phyloP scores from a whole-genome alignment of 2,797 vertebrate genomes.

The Falco novaeseelandiae region DNA sequence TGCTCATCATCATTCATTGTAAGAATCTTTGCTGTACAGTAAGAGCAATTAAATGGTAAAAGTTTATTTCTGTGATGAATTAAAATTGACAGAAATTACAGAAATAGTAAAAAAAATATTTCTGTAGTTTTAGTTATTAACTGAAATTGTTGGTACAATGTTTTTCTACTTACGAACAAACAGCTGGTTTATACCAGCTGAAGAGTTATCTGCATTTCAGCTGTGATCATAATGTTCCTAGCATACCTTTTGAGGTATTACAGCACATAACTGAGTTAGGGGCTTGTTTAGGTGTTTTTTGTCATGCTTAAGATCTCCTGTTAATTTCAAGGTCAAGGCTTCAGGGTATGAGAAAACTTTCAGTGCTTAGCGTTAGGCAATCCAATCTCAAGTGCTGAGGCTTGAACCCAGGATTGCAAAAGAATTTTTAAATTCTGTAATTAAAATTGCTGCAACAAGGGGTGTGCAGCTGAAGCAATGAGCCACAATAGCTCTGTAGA shows the following conservation, averaged over 20 bases:
- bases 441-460: neutral
- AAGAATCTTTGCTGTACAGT: slow-evolving; percentile 42
- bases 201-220: neutral
- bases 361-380: neutral
- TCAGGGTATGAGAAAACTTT: neutral
- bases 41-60: slow-evolving; percentile 43
- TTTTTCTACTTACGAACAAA: neutral
- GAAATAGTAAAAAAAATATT: neutral
- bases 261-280: neutral
- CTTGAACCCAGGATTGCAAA: neutral
- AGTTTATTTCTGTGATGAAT: slow-evolving; percentile 15
- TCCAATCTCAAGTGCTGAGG: neutral
- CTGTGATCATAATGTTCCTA: neutral
- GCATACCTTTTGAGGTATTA: neutral
- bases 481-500: neutral
- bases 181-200: neutral
- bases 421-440: neutral
- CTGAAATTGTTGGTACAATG: neutral
- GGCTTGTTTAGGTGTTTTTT: neutral
- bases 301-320: neutral
- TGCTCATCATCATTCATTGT: slow-evolving; percentile 50
- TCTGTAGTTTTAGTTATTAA: slow-evolving; percentile 6
- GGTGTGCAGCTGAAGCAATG: neutral
- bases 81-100: slow-evolving; percentile 35
- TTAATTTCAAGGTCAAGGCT: neutral